Percentiles rank a stretch among this genome's conserved stretches.
Conservation (phyloP, 2,797 vertebrate genomes). For the Meriones psammophilus region DNA sequence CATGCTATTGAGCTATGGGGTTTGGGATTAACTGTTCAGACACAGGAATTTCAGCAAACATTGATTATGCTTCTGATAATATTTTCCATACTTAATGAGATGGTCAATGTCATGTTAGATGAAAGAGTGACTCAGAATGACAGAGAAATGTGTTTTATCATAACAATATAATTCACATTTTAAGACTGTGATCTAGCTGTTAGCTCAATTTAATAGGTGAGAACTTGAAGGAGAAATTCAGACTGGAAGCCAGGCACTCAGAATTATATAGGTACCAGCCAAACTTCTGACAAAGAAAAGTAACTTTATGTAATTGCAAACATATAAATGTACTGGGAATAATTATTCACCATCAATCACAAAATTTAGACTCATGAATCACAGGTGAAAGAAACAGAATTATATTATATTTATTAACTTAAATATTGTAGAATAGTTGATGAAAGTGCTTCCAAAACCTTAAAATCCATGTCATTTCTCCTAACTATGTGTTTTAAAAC, state of each 20-base stretch:
- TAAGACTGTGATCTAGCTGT: not conserved
- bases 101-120: conserved; percentile 41
- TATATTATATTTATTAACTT: conserved; percentile 46
- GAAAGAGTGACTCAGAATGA: conserved; percentile 20
- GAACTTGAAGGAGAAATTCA: conserved; percentile 21
- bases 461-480: conserved; percentile 36
- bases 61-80: conserved; percentile 63
- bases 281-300: conserved; percentile 40
- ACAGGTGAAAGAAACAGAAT: conserved; percentile 39
- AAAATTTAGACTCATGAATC: conserved; percentile 60
- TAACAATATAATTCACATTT: not conserved
- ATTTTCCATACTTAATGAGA: conserved; percentile 68
- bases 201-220: not conserved
- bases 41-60: conserved; percentile 35
- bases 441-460: conserved; percentile 37
- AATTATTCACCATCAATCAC: conserved; percentile 53
- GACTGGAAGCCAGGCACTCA: conserved; percentile 23
- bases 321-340: conserved; percentile 34
- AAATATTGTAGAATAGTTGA: conserved; percentile 54
- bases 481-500: conserved; percentile 60
- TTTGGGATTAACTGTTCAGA: conserved; percentile 55
- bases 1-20: conserved; percentile 35
- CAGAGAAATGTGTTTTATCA: not conserved
- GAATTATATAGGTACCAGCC: conserved; percentile 43
- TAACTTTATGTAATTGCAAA: conserved; percentile 44